Evolutionary conservation across 2,888 invertebrate genomes (phyloP).

Genomic region (Formica aserva): DNA sequence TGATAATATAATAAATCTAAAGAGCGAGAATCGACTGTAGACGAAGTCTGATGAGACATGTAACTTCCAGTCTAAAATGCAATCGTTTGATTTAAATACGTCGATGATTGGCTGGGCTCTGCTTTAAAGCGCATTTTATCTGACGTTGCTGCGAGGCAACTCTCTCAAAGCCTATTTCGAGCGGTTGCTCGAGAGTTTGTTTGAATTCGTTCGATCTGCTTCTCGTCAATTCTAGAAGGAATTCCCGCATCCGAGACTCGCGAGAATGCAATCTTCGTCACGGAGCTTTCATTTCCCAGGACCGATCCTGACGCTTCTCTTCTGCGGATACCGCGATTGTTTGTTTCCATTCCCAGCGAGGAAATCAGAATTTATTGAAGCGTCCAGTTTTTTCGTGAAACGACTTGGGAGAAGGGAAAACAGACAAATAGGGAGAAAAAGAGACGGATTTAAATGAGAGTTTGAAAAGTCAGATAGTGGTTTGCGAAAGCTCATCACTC

Average conservation of each 20-base stretch:
- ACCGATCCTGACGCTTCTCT: background rate
- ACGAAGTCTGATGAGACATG: background rate
- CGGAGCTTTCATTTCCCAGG: constrained; percentile 38
- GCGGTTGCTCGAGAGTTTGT: constrained; percentile 58
- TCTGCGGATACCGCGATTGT: constrained; percentile 26
- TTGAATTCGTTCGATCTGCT: constrained; percentile 57
- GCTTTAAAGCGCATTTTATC: constrained; percentile 42
- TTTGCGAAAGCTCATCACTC: constrained; percentile 54
- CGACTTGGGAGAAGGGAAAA: background rate
- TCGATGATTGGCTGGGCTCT: constrained; percentile 12
- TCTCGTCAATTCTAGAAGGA: constrained; percentile 52
- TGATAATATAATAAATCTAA: background rate
- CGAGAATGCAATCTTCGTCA: constrained; percentile 52
- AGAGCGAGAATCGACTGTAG: background rate
- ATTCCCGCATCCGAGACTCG: constrained; percentile 32
- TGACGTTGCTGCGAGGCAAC: constrained; percentile 34
- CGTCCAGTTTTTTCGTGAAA: constrained; percentile 18
- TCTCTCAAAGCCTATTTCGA: constrained; percentile 48
- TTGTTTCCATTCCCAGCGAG: constrained; percentile 45
- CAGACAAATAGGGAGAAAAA: background rate
- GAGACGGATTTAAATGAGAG: constrained; percentile 39
- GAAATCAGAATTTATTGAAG: constrained; percentile 41
- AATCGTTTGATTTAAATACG: constrained; percentile 40
- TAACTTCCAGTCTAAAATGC: constrained; percentile 10
- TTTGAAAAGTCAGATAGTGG: constrained; percentile 42